Evolutionary conservation across 2,113 vertebrate species (phyloP), one percentile per base, ranked within the genome.

Genomic region (Mionectes macconnelli): DNA sequence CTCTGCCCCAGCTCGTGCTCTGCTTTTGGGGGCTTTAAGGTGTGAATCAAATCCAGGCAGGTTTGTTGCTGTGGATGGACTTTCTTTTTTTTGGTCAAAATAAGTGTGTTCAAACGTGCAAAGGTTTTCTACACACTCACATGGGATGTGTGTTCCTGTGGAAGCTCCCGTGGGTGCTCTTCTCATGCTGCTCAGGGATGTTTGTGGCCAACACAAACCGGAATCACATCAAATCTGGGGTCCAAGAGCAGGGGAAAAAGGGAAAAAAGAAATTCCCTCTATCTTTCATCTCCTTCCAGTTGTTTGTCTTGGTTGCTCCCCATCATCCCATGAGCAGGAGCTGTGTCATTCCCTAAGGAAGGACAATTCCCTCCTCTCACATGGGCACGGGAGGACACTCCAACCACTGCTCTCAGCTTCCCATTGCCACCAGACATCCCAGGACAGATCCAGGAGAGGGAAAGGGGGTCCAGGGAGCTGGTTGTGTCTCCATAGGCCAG

Each of bases 131-230:
- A 15, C n/a, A 30, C 12, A 8, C 4, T 27, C 21, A 6, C 9
- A 0, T 21, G 44, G 57, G 35, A 21, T 1, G 0, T 0, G 1
- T 3, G 40, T 55, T 39, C n/a, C 27, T 27, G 39, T 5, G 42
- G 49, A 44, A n/a, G 28, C 5, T 70, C 4, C 12, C 16, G 1
- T 0, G 14, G 12, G 33, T 0, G 3, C 24, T 57, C 23, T 35
- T 37, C 79, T n/a, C 33, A 0, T 12, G n/a, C 11, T 30, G 8
- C n/a, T 20, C 17, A 2, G 24, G 37, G 45, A 2, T 45, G 19
- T 39, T 20, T 56, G n/a, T 22, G 8, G 37, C 22, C 37, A 69
- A n/a, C 4, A 2, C 16, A 17, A 5, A 4, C 27, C 19, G 16
- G 11, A 22, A 55, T 53, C 2, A 1, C 40, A 1, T 2, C 5